Conservation (phyloP, 2,888 invertebrate species). For the Limenitis camilla region DNA sequence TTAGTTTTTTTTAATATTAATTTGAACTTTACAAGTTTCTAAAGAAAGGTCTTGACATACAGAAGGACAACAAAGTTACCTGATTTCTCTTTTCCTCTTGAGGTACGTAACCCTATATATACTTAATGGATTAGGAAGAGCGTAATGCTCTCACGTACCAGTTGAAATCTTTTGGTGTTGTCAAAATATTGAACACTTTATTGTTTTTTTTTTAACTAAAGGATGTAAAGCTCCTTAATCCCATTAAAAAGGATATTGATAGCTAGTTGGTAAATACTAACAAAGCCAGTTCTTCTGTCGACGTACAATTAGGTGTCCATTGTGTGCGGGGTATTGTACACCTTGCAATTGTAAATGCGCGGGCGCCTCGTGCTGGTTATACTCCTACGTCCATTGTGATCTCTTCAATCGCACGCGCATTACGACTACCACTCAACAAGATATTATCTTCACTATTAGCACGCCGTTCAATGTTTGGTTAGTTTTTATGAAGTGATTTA, state of each 20-base stretch:
- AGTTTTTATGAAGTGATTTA: slow-evolving; percentile 1
- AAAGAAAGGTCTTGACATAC: no score
- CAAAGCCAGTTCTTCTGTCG: slow-evolving; percentile 57
- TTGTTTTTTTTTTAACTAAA: background rate
- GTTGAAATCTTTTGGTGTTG: no score
- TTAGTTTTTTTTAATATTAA: no score
- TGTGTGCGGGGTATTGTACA: slow-evolving; percentile 49
- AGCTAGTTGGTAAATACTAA: slow-evolving; percentile 31
- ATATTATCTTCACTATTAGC: slow-evolving; percentile 61
- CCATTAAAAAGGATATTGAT: slow-evolving; percentile 20
- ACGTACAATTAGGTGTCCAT: slow-evolving; percentile 69
- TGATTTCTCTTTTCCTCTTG: no score
- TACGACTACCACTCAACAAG: slow-evolving; percentile 52
- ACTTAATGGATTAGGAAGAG: no score
- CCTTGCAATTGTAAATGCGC: slow-evolving; percentile 36
- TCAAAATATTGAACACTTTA: background rate
- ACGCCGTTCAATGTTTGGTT: slow-evolving; percentile 41
- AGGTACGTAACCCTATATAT: no score
- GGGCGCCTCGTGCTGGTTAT: slow-evolving; percentile 56
- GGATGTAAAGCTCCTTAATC: background rate
- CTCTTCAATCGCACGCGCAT: slow-evolving; percentile 46
- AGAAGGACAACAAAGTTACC: no score
- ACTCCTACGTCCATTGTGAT: slow-evolving; percentile 69
- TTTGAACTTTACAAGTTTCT: no score
- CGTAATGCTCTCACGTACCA: no score